phyloP scores from a whole-genome alignment of 2,888 invertebrate genomes.

The Hypsopygia costalis region DNA sequence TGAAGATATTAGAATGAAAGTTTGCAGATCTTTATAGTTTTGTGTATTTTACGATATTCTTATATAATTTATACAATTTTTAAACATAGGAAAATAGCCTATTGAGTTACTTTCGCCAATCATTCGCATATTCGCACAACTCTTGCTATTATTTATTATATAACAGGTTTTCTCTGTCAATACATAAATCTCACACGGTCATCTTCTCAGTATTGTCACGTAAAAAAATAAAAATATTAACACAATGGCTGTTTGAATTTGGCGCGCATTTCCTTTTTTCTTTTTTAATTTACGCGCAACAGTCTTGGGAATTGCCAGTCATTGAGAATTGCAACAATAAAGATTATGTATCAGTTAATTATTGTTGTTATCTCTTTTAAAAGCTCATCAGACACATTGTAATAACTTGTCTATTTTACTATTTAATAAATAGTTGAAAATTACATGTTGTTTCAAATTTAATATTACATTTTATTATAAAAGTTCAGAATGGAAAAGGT shows the following conservation, averaged over 20 bases:
- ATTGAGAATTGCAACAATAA: constrained; percentile 2
- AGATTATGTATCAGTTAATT: constrained; percentile 3
- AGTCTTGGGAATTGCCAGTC: constrained; percentile 1
- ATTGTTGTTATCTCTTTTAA: neutral
- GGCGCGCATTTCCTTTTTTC: neutral
- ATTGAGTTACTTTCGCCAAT: too few species aligned
- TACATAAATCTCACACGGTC: constrained; percentile 6
- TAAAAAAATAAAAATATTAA: constrained; percentile 3
- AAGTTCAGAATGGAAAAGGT: too few species aligned
- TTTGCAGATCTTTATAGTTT: too few species aligned
- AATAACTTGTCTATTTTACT: too few species aligned
- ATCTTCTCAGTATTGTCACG: constrained; percentile 5
- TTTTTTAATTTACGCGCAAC: constrained; percentile 5
- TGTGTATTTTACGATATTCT: too few species aligned
- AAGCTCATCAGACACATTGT: too few species aligned
- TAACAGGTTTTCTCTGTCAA: neutral
- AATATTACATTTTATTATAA: too few species aligned
- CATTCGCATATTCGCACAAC: neutral
- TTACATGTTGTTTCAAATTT: too few species aligned
- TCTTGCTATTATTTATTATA: neutral
- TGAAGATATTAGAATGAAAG: too few species aligned
- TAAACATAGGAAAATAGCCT: too few species aligned
- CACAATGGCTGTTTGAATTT: constrained; percentile 5
- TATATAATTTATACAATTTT: too few species aligned
- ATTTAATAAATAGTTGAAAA: too few species aligned